Evolutionary conservation across 2,113 vertebrate species (phyloP).

Genomic region (Sapayoa aenigma): DNA sequence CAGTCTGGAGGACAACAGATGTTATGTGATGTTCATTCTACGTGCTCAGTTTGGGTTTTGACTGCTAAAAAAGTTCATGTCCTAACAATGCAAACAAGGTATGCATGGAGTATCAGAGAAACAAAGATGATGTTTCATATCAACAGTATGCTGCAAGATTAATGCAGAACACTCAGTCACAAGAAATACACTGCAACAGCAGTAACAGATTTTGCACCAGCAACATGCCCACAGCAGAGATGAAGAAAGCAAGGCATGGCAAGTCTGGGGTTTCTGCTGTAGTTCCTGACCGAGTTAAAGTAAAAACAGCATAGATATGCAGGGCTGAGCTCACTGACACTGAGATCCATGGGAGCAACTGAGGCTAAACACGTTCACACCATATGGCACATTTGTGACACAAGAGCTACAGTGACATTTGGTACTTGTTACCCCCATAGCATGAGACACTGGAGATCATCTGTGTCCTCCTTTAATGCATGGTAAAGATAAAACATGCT

Average conservation of each 20-base stretch:
- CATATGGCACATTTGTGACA: not conserved
- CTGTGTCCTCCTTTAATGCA: slow-evolving; percentile 7
- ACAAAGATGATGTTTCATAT: not conserved
- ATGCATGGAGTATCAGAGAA: not conserved
- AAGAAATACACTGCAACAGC: not conserved
- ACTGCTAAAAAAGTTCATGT: not conserved
- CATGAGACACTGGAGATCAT: slow-evolving; percentile 13
- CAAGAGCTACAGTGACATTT: slow-evolving; percentile 19
- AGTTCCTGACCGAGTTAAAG: not conserved
- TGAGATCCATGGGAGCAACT: not conserved
- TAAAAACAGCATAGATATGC: not conserved
- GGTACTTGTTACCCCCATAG: not conserved
- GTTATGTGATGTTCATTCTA: not conserved
- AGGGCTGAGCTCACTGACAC: not conserved
- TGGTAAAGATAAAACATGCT: not conserved
- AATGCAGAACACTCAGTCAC: not conserved
- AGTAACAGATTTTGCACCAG: not conserved
- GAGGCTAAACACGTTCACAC: not conserved
- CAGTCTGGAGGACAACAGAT: not conserved
- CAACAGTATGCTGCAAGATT: not conserved
- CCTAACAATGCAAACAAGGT: not conserved
- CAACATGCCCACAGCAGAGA: not conserved
- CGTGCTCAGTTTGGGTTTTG: not conserved
- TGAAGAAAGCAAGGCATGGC: not conserved
- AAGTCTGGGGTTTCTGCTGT: not conserved